Conservation (phyloP, 2,113 vertebrate species). For the Tiliqua scincoides region DNA sequence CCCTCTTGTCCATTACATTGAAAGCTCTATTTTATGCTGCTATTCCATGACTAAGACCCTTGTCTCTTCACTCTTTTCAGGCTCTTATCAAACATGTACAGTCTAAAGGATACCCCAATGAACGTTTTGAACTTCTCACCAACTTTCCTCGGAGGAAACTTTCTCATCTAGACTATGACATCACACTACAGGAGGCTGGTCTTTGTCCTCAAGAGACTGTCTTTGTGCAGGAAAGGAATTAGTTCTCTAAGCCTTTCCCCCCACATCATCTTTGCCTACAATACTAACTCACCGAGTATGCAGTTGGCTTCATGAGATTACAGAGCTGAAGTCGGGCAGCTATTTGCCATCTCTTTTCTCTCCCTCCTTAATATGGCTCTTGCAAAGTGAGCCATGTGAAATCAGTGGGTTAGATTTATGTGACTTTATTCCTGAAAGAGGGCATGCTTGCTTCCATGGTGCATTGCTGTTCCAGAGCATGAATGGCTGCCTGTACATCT, state of each 20-base stretch:
- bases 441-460: conserved; percentile 47
- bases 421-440: conserved; percentile 47
- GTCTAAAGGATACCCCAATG: conserved; percentile 96
- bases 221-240: conserved; percentile 99
- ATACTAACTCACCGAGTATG: conserved; percentile 65
- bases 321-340: conserved; percentile 71
- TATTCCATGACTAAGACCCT: neutral
- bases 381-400: conserved; percentile 71
- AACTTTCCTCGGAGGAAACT: conserved; percentile 98
- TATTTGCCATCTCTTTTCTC: conserved; percentile 53
- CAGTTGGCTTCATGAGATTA: conserved; percentile 69
- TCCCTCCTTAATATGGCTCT: conserved; percentile 49
- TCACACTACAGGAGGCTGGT: conserved; percentile 97
- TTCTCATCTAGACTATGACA: conserved; percentile 98
- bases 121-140: conserved; percentile 98
- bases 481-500: conserved; percentile 39
- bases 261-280: conserved; percentile 71
- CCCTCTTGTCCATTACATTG: neutral
- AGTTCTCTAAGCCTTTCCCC: conserved; percentile 78
- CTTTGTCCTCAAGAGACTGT: conserved; percentile 99
- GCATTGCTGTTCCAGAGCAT: conserved; percentile 55
- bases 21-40: neutral
- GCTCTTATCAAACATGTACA: conserved; percentile 95
- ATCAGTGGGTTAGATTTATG: conserved; percentile 35
- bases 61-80: conserved; percentile 70